These are phyloP conservation scores for Gymnocephalus cernua DNA, from an alignment of 2,113 vertebrate species.

Conservation along the genomic window DNA sequence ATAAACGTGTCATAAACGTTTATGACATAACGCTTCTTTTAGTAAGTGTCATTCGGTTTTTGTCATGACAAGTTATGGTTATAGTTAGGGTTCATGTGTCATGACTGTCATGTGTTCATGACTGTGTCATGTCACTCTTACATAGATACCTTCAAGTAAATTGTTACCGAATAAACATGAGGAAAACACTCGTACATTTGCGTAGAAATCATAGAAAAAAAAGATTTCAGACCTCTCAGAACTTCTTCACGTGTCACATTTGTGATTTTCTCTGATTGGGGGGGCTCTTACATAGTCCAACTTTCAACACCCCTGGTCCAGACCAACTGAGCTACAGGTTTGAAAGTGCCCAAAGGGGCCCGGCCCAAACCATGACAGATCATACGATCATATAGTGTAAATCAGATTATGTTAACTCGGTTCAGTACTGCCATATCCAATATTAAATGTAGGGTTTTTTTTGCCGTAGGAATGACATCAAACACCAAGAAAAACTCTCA, in stretches of 20 bases:
- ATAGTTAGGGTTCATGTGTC: too few species aligned
- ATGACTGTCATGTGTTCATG: too few species aligned
- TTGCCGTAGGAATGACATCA: neutral
- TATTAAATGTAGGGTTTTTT: neutral
- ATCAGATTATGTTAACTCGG: neutral
- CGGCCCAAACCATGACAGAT: neutral
- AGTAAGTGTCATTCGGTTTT: too few species aligned
- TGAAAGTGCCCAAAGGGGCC: neutral
- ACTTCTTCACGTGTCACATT: neutral
- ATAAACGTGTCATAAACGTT: too few species aligned
- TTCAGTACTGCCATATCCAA: neutral
- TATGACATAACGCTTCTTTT: too few species aligned
- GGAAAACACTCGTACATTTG: neutral
- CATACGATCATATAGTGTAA: neutral
- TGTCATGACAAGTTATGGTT: too few species aligned
- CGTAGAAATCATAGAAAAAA: neutral
- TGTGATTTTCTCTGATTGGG: neutral
- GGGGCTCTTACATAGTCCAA: neutral
- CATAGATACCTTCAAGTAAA: too few species aligned
- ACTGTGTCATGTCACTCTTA: too few species aligned
- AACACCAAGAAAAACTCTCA: constrained; percentile 37
- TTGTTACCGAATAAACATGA: too few species aligned
- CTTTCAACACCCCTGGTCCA: neutral
- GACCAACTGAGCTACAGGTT: neutral
- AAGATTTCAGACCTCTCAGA: neutral